Conservation (phyloP, 92 coral and sea anemone genomes). For the Siderastrea radians region DNA sequence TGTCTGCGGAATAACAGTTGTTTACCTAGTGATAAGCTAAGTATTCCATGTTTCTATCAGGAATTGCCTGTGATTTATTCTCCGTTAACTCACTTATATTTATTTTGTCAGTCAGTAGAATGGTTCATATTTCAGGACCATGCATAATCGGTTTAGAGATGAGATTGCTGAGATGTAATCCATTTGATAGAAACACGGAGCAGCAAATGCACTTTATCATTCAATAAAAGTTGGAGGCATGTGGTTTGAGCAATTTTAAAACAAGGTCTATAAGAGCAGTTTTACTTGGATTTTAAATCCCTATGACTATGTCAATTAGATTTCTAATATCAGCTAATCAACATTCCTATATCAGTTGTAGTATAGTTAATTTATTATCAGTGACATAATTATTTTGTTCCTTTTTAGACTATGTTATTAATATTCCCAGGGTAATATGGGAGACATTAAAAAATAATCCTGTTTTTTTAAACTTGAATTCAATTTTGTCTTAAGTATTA, state of each 20-base stretch:
- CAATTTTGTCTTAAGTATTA: background rate
- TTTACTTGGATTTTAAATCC: background rate
- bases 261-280: background rate
- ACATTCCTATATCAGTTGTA: background rate
- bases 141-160: too few species aligned
- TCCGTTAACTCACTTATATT: too few species aligned
- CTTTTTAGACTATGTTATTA: background rate
- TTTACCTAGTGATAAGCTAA: too few species aligned
- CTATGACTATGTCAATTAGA: background rate
- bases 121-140: too few species aligned
- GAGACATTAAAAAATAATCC: background rate
- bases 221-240: background rate
- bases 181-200: too few species aligned
- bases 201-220: too few species aligned
- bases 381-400: background rate
- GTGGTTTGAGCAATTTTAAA: background rate
- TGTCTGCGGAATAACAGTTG: too few species aligned
- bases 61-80: too few species aligned
- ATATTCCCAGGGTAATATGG: background rate
- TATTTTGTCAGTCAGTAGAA: too few species aligned
- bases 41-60: too few species aligned
- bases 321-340: background rate
- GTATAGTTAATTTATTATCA: slow-evolving; percentile 18
- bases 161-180: too few species aligned
- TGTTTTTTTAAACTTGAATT: background rate